Base-by-base conservation (phyloP, 2,888 invertebrate species). In the Tethea ocularis region DNA sequence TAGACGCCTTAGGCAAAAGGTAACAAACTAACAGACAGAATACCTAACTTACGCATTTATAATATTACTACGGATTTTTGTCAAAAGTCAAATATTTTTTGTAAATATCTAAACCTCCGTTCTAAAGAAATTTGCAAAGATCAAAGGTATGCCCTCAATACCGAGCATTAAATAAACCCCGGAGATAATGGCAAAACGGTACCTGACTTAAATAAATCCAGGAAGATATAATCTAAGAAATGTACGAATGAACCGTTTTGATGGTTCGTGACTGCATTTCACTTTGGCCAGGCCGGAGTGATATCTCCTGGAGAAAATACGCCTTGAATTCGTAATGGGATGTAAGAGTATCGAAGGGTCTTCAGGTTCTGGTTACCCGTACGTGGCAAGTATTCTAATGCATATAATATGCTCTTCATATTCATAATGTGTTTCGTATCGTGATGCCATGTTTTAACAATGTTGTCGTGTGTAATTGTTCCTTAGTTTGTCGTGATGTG, bases 221-320 rank as follows among this genome's bases (percentile, higher is more conserved):
- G 67, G 67, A 57, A 67, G 77, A 79, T 77, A 76, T 75, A 62
- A 76, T 77, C 77, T 71, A 58, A 75, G 71, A 68, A 72, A 69
- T 68, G 67, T 46, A 51, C 58, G 23, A 53, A 23, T 33, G 8
- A 46, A 38, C 63, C 71, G 68, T 69, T 70, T 64, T 68, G 67
- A 68, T 70, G 66, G 67, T 66, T 74, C 70, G 65, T 68, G 75
- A 68, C 68, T 68, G 62, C 62, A 67, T 58, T 63, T 61, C 68
- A 52, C 62, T 41, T n/a, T 58, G 60, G 53, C 76, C 71, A 72
- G 56, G 60, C n/a, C 51, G 60, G 26, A 55, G 51, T 62, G 65
- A 69, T 53, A 63, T 59, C 52, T 57, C 8, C 3, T 11, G 29
- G n/a, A 13, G 3, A 24, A 29, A 15, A 1, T 22, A 7, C n/a